Conservation (phyloP, 2,888 invertebrate genomes). For the Sphecodes monilicornis region DNA sequence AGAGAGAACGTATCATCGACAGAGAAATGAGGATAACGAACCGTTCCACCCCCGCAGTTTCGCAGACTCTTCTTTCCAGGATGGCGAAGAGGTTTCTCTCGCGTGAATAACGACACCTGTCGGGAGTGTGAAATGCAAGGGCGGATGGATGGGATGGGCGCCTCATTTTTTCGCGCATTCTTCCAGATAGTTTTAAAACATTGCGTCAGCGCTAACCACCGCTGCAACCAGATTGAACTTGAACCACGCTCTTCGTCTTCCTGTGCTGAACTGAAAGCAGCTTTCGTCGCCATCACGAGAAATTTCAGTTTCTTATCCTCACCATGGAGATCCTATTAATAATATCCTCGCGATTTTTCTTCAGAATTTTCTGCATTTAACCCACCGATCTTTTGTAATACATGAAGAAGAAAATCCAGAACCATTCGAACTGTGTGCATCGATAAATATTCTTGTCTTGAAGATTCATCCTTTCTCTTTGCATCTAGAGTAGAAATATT, state of each 20-base stretch:
- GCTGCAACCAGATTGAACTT: background rate
- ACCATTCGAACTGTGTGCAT: no score
- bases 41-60: background rate
- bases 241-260: slow-evolving; percentile 26
- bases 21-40: background rate
- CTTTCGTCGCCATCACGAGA: background rate
- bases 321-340: background rate
- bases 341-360: slow-evolving; percentile 31
- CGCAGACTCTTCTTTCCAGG: background rate
- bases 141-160: slow-evolving; percentile 30
- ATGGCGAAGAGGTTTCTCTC: slow-evolving; percentile 23
- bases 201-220: background rate
- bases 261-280: background rate
- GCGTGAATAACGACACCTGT: slow-evolving; percentile 66
- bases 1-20: background rate
- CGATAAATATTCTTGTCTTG: no score
- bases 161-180: slow-evolving; percentile 8
- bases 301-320: background rate
- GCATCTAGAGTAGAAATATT: no score
- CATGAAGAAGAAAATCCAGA: no score
- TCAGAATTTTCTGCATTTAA: background rate
- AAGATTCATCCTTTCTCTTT: no score
- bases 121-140: slow-evolving; percentile 46
- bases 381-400: slow-evolving; percentile 4
- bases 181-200: slow-evolving; percentile 11